Evolutionary conservation across 2,888 invertebrate species (phyloP), one percentile per base, ranked within the genome.

Genomic region (Scelioninae gen. 1): DNA sequence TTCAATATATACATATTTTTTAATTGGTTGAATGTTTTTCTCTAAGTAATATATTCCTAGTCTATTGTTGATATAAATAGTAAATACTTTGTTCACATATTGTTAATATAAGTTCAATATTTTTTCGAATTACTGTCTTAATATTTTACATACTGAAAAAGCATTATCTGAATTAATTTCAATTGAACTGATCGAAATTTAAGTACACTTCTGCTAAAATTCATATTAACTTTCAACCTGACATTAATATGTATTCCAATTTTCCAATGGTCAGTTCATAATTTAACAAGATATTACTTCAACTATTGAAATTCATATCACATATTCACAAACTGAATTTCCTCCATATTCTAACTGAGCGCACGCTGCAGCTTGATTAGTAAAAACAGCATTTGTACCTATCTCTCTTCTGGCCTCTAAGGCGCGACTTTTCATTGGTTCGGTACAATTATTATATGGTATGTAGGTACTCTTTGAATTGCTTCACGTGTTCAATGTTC

Each of bases 381-480:
- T 79, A 71, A 84, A 79, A 82, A 79, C 71, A 58, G 62, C 69
- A 82, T 82, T 82, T 65, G 60, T 69, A 65, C 82, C 63, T 45
- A 38, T 72, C 40, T 56, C 56, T 60, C 60, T 77, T 76, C 81
- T 82, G 81, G 65, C 81, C 71, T 71, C 71, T 55, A 58, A 71
- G 76, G 65, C 76, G 75, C 72, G 53, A 75, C 63, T 58, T 56
- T 69, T 76, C 68, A 74, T 74, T 66, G 72, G 66, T 68, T 74
- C 53, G 51, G 66, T 63, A 45, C 49, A 77, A 74, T 82, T 68
- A 53, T 74, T 82, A 75, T 78, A 65, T 62, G 58, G 78, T 82
- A 69, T 74, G 58, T 87, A 88, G 86, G 86, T 87, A 87, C 86
- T 83, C 85, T 81, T 83, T 81, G 86, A 86, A 84, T 86, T 86